Percentiles rank a stretch among this genome's conserved stretches.
These are phyloP conservation scores for Dipodomys spectabilis DNA, from an alignment of 2,113 vertebrate genomes.

Conservation along the genomic window DNA sequence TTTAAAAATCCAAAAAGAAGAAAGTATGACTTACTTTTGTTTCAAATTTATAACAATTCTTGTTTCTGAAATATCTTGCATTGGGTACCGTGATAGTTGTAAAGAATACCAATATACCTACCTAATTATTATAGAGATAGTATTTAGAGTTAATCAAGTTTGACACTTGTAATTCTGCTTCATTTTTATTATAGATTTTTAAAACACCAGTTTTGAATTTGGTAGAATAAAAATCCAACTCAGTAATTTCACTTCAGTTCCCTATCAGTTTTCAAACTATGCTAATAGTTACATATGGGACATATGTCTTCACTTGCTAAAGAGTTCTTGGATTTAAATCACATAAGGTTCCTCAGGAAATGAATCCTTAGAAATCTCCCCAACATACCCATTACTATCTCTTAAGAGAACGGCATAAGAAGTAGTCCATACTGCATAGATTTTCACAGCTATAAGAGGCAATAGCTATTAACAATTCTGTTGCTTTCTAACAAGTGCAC, in stretches of 20 bases:
- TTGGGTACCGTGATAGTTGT: not conserved
- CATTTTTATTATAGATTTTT: conserved; percentile 45
- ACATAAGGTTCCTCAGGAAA: not conserved
- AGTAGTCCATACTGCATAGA: not conserved
- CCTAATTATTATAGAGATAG: not conserved
- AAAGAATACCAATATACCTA: conserved; percentile 18
- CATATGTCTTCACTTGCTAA: not conserved
- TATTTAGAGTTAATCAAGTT: conserved; percentile 36
- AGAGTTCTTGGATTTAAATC: not conserved
- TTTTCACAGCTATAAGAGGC: conserved; percentile 28
- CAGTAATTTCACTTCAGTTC: conserved; percentile 9
- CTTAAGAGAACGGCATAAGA: conserved; percentile 37
- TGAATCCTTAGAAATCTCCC: not conserved
- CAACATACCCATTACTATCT: not conserved
- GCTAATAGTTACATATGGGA: not conserved
- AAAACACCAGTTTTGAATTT: not conserved
- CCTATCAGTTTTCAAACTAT: not conserved
- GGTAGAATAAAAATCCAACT: conserved; percentile 12
- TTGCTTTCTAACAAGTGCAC: conserved; percentile 56
- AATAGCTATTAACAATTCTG: conserved; percentile 5
- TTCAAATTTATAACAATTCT: not conserved
- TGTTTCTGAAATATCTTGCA: conserved; percentile 22
- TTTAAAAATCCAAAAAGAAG: conserved; percentile 41
- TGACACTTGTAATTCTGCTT: not conserved
- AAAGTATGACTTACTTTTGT: conserved; percentile 21